Base-by-base conservation (phyloP, 2,888 invertebrate genomes). In the Clunio marinus region DNA sequence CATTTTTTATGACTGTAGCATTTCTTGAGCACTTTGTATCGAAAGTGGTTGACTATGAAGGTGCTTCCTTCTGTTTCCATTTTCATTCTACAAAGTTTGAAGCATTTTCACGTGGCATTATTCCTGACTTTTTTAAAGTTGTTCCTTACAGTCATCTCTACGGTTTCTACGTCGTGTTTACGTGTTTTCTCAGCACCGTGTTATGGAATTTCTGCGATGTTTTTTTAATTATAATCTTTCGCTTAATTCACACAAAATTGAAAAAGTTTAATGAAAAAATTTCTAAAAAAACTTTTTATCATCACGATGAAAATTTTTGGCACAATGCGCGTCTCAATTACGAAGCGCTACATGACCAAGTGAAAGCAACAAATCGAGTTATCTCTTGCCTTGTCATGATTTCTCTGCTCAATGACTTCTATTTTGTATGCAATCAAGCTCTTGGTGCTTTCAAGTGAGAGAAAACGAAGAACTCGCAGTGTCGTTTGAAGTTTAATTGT, bases 391-490 rank as follows among this genome's bases (percentile, higher is more conserved):
- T 51, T 15, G 22, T 66, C 32, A 20, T 66, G 24, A 27, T 55
- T 4, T 55, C 66, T n/a, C 20, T 66, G 10, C 35, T 66, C 15
- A 66, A 51, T 17, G 57, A 66, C 24, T 66, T 51, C 22, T 66
- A 66, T 10, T 55, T 66, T 28, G 32, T 55, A 4, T 66, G 66
- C 17, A 66, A 55, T 55, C 66, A 66, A 32, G n/a, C 55, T 13
- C 32, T 66, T 32, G 51, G 28, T 13, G 66, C 55, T 17, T 66
- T 66, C 35, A 51, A 51, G 66, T 66, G 35, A 66, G 63, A n/a
- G 51, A 27, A n/a, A n/a, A n/a, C n/a, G n/a, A n/a, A n/a, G n/a
- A n/a, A n/a, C n/a, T n/a, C n/a, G n/a, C n/a, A n/a, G n/a, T n/a
- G n/a, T n/a, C n/a, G n/a, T n/a, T n/a, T n/a, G n/a, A 57, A 8